phyloP scores from a whole-genome alignment of 2,888 invertebrate genomes.

The Invenusta paracnida region DNA sequence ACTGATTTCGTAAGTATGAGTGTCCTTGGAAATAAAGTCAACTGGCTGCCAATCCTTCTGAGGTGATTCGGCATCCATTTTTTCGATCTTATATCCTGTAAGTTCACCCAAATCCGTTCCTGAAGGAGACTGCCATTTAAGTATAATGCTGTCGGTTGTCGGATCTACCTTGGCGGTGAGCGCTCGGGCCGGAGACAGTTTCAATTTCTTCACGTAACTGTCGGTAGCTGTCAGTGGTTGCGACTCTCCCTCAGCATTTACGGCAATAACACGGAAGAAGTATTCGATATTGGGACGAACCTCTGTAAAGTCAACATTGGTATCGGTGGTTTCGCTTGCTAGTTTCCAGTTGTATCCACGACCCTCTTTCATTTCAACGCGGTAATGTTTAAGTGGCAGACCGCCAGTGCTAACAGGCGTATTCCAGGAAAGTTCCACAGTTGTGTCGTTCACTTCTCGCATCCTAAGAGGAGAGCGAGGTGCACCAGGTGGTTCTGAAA shows the following conservation, averaged over 20 bases:
- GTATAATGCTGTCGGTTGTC: conserved; percentile 25
- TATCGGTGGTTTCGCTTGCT: conserved; percentile 1
- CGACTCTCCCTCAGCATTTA: conserved; percentile 41
- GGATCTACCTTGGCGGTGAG: conserved; percentile 21
- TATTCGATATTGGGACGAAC: conserved; percentile 42
- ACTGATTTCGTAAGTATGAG: neutral
- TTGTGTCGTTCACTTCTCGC: conserved; percentile 49
- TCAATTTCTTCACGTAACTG: conserved; percentile 34
- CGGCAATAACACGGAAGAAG: conserved; percentile 43
- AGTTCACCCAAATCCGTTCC: neutral
- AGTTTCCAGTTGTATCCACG: conserved; percentile 43
- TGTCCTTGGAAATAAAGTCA: conserved; percentile 34
- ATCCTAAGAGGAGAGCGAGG: conserved; percentile 54
- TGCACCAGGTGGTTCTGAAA: conserved; percentile 50
- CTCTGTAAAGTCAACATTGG: neutral
- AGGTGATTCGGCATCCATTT: conserved; percentile 39
- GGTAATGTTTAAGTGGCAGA: conserved; percentile 55
- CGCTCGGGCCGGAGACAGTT: conserved; percentile 19
- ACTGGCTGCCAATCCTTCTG: conserved; percentile 35
- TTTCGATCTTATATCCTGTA: conserved; percentile 41
- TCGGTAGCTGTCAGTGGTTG: conserved; percentile 39
- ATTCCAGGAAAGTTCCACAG: conserved; percentile 50
- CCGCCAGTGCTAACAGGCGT: conserved; percentile 57
- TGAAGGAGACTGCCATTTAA: conserved; percentile 36
- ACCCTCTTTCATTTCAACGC: conserved; percentile 50